phyloP scores from a whole-genome alignment of 1,140 invertebrate genomes.

The Piezodorus guildinii region DNA sequence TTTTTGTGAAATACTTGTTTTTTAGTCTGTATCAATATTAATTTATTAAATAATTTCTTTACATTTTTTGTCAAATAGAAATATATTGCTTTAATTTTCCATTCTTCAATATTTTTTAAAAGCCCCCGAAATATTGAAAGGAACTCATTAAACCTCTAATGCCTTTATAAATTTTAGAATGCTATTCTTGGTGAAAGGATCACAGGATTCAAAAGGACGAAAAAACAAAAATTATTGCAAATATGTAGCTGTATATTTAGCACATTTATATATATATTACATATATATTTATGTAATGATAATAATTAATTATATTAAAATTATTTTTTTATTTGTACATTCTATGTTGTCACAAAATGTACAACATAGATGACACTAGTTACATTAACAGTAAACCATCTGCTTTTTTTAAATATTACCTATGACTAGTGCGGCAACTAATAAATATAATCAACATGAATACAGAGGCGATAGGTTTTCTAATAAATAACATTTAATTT shows the following conservation, averaged over 20 bases:
- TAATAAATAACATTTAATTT: conserved; percentile 7
- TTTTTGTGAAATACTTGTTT: too few species aligned
- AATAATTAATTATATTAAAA: too few species aligned
- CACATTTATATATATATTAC: not conserved
- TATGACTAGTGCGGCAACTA: conserved; percentile 13
- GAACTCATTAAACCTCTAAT: too few species aligned
- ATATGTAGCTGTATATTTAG: conserved; percentile 4
- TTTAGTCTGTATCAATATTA: too few species aligned
- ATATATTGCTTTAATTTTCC: too few species aligned
- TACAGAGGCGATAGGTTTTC: not conserved
- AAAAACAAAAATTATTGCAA: not conserved
- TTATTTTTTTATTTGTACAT: not conserved
- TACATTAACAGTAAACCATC: conserved; percentile 1
- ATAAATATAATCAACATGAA: not conserved
- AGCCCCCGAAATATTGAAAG: too few species aligned
- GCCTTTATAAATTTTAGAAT: too few species aligned
- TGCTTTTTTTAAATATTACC: not conserved
- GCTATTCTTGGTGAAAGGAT: too few species aligned
- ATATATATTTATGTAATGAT: conserved; percentile 1
- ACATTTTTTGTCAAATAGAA: too few species aligned
- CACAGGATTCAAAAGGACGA: too few species aligned
- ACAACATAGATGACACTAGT: conserved; percentile 11
- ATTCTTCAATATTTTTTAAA: too few species aligned
- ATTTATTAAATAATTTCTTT: too few species aligned
- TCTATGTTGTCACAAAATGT: not conserved